These are phyloP conservation scores for Carollia perspicillata DNA, from an alignment of 2,113 vertebrate species.

Conservation along the genomic window DNA sequence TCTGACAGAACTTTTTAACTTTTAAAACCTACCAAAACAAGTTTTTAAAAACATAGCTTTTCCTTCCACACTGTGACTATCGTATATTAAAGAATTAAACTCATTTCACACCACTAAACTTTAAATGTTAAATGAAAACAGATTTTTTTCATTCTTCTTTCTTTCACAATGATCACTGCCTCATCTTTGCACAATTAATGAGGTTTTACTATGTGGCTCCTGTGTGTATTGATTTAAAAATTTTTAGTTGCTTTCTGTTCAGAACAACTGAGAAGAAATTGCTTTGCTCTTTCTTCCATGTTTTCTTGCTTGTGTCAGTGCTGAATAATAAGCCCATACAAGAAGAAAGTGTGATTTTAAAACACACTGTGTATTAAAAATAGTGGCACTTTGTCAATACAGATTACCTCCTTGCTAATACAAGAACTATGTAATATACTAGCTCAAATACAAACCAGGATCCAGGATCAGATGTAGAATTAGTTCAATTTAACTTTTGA, in stretches of 20 bases:
- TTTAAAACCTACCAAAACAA: background rate
- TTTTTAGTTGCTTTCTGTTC: slow-evolving; percentile 40
- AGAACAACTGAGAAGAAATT: slow-evolving; percentile 16
- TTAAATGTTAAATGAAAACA: background rate
- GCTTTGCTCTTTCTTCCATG: background rate
- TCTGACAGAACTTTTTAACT: background rate
- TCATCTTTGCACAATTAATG: slow-evolving; percentile 9
- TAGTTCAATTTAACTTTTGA: background rate
- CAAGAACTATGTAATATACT: background rate
- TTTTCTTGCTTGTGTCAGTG: background rate
- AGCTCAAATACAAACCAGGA: background rate
- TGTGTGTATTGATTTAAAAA: slow-evolving; percentile 39
- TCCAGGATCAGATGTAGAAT: background rate
- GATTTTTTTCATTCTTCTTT: background rate
- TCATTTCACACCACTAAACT: slow-evolving; percentile 45
- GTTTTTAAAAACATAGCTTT: background rate
- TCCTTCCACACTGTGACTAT: background rate
- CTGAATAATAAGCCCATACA: background rate
- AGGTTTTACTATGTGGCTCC: slow-evolving; percentile 1
- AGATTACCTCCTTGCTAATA: background rate
- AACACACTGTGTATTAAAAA: background rate
- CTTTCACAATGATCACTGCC: background rate
- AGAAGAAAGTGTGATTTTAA: background rate
- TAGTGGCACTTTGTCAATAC: background rate
- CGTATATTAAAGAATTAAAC: slow-evolving; percentile 21